Evolutionary conservation across 2,888 invertebrate species (phyloP).

Genomic region (Drosophila fulvimacula): DNA sequence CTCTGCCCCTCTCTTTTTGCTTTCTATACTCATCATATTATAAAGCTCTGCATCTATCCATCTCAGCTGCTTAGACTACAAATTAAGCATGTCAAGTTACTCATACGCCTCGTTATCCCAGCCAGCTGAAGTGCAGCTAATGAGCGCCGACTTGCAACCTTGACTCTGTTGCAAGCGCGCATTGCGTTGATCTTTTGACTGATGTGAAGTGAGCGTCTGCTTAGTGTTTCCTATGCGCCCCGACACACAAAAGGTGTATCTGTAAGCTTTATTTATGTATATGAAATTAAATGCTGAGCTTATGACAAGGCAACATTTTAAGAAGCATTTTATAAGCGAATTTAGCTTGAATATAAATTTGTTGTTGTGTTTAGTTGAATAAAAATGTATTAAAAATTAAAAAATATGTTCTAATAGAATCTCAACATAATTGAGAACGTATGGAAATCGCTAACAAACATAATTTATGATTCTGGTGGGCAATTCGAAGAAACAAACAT

Average conservation of each 20-base stretch:
- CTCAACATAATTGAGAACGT: too few relatives aligned
- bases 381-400: too few relatives aligned
- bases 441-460: too few relatives aligned
- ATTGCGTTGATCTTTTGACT: not conserved
- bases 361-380: too few relatives aligned
- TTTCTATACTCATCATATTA: not conserved
- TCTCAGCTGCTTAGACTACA: constrained; percentile 32
- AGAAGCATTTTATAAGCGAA: too few relatives aligned
- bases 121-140: not conserved
- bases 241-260: not conserved
- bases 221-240: not conserved
- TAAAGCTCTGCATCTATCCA: not conserved
- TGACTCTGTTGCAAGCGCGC: not conserved
- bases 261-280: not conserved
- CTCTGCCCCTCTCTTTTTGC: not conserved
- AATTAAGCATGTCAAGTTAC: constrained; percentile 63
- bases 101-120: constrained; percentile 44
- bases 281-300: too few relatives aligned
- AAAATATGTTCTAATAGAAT: too few relatives aligned
- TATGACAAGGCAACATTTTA: too few relatives aligned
- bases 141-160: constrained; percentile 4
- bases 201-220: too few relatives aligned
- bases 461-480: too few relatives aligned
- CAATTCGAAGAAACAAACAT: too few relatives aligned
- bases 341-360: too few relatives aligned